Percentiles rank a stretch among this genome's conserved stretches.
phyloP scores from a whole-genome alignment of 2,888 invertebrate species.

The Ryuthela nishihirai region DNA sequence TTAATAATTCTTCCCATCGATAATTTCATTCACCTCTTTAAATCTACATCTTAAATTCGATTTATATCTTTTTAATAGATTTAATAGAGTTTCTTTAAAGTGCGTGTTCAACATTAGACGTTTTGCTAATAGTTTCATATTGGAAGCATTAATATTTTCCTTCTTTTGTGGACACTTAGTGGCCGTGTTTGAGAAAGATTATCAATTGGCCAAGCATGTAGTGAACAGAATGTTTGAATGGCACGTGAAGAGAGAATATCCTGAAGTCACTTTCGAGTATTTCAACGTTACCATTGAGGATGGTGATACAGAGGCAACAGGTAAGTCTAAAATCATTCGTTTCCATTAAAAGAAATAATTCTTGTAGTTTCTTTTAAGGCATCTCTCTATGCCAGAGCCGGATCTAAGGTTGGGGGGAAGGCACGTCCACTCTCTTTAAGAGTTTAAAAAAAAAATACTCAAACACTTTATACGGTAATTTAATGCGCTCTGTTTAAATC shows the following conservation, averaged over 20 bases:
- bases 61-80: too few species aligned
- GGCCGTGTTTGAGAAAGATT: constrained; percentile 28
- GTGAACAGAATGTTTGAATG: constrained; percentile 18
- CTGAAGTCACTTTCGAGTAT: constrained; percentile 7
- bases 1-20: too few species aligned
- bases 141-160: too few species aligned
- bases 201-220: constrained; percentile 23
- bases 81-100: too few species aligned
- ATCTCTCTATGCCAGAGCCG: not conserved
- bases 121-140: too few species aligned
- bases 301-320: constrained; percentile 12
- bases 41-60: too few species aligned
- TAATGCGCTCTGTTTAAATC: too few species aligned
- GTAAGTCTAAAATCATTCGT: constrained; percentile 1
- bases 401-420: not conserved
- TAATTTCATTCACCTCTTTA: too few species aligned
- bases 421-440: not conserved
- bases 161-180: too few species aligned
- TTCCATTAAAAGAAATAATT: not conserved
- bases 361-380: not conserved
- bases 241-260: constrained; percentile 15
- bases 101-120: too few species aligned
- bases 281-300: constrained; percentile 15
- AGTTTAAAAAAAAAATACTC: too few species aligned
- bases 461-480: too few species aligned